Base-by-base conservation (phyloP, 2,797 vertebrate genomes). In the Phoebastria nigripes region DNA sequence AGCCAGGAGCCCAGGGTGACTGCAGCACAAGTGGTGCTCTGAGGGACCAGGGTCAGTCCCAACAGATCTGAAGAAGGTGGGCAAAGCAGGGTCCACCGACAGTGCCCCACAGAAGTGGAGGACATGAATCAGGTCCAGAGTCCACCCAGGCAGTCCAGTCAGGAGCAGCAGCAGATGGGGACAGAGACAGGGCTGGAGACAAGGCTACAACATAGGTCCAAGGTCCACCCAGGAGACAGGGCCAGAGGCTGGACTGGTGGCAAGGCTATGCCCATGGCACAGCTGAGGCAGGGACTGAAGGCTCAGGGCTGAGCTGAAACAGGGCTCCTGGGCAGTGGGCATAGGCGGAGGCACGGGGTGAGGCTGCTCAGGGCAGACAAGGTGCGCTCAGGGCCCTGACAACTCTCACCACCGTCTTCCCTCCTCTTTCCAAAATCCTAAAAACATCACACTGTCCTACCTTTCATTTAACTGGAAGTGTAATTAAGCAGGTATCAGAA, bases 81-180 rank as follows among this genome's bases (percentile, higher is more conserved):
- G n/a, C 39, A 67, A 24, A 42, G 44, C 52, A n/a, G 9, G 4
- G 22, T 6, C 21, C 63, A 37, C 29, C 0, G 6, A 37, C 11
- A 55, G 29, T 11, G 39, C 15, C 28, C 7, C 0, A 2, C 5
- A 1, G 0, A 9, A 42, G 22, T 0, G 0, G 17, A 31, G 6
- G 16, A 58, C 22, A 33, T 37, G 5, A n/a, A 56, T 6, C 11
- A 16, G n/a, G 47, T 46, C 39, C 80, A 73, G 63, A 21, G 67
- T 69, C 26, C 58, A 42, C 5, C 5, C n/a, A 26, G 54, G 35
- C 25, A 9, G 12, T 25, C 33, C 39, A 22, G 59, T 6, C 65
- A 54, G 33, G 28, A 54, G 26, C 35, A 66, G 79, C 4, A 39
- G 66, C 3, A 8, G 15, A 37, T 3, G 4, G 13, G 52, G 52